phyloP scores from a whole-genome alignment of 1,140 invertebrate genomes.

The Drosophila repleta region DNA sequence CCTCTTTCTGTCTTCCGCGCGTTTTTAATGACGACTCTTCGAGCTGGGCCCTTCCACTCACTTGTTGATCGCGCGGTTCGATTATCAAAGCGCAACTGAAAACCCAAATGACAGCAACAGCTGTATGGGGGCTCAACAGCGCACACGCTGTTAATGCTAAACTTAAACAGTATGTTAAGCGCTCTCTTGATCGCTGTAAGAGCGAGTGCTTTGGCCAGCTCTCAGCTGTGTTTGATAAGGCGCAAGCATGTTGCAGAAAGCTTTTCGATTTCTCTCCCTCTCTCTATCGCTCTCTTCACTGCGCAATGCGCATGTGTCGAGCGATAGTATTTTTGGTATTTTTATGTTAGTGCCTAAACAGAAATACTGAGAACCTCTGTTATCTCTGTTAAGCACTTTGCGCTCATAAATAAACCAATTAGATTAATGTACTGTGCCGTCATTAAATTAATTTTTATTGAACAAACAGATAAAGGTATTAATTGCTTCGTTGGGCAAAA shows the following conservation, averaged over 20 bases:
- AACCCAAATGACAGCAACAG: slow-evolving; percentile 24
- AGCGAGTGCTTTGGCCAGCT: slow-evolving; percentile 20
- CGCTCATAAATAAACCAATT: background rate
- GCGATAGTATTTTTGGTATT: background rate
- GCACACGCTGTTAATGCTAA: background rate
- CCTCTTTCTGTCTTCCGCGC: background rate
- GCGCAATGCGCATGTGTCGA: background rate
- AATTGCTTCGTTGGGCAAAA: slow-evolving; percentile 27
- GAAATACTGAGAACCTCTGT: background rate
- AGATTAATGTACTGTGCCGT: background rate
- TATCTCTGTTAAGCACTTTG: background rate
- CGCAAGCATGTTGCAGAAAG: background rate
- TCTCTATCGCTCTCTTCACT: background rate
- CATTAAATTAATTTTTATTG: background rate
- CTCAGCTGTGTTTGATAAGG: slow-evolving; percentile 25
- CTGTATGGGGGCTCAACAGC: slow-evolving; percentile 1
- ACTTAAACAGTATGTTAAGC: background rate
- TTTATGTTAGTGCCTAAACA: background rate
- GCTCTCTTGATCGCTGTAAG: slow-evolving; percentile 7
- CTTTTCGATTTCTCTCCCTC: background rate
- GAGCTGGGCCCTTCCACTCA: slow-evolving; percentile 1
- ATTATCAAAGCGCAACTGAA: slow-evolving; percentile 50
- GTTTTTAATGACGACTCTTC: background rate
- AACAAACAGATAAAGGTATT: slow-evolving; percentile 15
- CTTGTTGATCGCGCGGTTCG: slow-evolving; percentile 38